Base-by-base conservation (phyloP, 2,797 vertebrate species). In the Clamator glandarius region DNA sequence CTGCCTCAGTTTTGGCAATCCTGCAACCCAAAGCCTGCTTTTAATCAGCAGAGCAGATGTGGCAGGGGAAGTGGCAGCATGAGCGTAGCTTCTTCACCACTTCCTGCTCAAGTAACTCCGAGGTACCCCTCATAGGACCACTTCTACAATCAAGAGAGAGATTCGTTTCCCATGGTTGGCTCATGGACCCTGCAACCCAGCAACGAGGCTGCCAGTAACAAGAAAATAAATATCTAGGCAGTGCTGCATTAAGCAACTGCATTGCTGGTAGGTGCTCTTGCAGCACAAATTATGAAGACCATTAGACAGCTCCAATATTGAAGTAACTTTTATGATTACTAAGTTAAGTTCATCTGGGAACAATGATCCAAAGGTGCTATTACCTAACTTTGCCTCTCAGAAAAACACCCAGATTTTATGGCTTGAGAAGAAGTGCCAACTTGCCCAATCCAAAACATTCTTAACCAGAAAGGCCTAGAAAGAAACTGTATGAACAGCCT, bases 71-170 rank as follows among this genome's bases (percentile, higher is more conserved):
- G 84, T n/a, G 75, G 68, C 84, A 92, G 85, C 63, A 84, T 54
- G 81, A 96, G 66, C 64, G 86, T 85, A 1, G 28, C 74, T 73
- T 84, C 70, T 93, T 88, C 70, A 93, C 95, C 96, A 95, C 95
- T 97, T 97, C 97, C 96, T 97, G 96, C 84, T 90, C 84, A 15
- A 5, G 12, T 51, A 85, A 76, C 20, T 89, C n/a, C 31, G 90
- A 95, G 72, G 80, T 68, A 74, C 74, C 66, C 87, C 78, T 87
- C n/a, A 69, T 89, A 96, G 86, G 92, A 75, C 81, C 89, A 93
- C 67, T 86, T 92, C 67, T 84, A 70, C 50, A 66, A 64, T 64
- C 70, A 61, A 82, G 74, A 67, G 50, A 77, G 28, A 48, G 78
- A 66, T 57, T 8, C 1, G 46, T 77, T 96, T 95, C 55, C 74